Base-by-base conservation (phyloP, 2,113 vertebrate genomes). In the Guaruba guarouba region DNA sequence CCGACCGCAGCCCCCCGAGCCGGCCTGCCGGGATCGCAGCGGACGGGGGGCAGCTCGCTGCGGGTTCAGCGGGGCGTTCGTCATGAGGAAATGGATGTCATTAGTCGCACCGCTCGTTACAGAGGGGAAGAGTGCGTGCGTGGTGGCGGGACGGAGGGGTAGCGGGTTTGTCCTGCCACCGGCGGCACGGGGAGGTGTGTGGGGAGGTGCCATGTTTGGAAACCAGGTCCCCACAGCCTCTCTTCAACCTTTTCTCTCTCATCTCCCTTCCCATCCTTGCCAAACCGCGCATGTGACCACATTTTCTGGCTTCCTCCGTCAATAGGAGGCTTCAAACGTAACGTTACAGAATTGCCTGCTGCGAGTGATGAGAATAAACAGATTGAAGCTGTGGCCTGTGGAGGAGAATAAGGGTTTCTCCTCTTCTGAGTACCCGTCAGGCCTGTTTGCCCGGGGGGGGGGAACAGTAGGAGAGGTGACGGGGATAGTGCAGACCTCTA, bases 141-240 rank as follows among this genome's bases (percentile, higher is more conserved):
- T 75, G 84, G 69, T 35, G 79, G 55, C 76, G 80, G 94, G 90
- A 85, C 70, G 71, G 51, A 29, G 48, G 25, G 74, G 35, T 35
- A 48, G 43, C 1, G 62, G 82, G 77, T 64, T 88, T 62, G 35
- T 54, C 78, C 68, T 90, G 68, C 74, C 59, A 59, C 28, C 41
- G 81, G 91, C 51, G n/a, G 44, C 77, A 54, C 43, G 5, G 69
- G 54, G 41, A 70, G 41, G 57, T 61, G 35, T 39, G 79, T 66
- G 69, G 79, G 71, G 28, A 93, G 96, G 95, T 98, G 97, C 97
- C 97, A 97, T 97, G 90, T 97, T 97, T 96, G 97, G 96, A 93
- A 94, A 82, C 17, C 94, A 15, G 37, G 90, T 90, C 75, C 97
- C 70, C 80, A 44, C 85, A 91, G 91, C 81, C 79, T 94, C 91